Evolutionary conservation across 2,113 vertebrate genomes (phyloP), one percentile per base, ranked within the genome.

Genomic region (Synodontis membranacea): DNA sequence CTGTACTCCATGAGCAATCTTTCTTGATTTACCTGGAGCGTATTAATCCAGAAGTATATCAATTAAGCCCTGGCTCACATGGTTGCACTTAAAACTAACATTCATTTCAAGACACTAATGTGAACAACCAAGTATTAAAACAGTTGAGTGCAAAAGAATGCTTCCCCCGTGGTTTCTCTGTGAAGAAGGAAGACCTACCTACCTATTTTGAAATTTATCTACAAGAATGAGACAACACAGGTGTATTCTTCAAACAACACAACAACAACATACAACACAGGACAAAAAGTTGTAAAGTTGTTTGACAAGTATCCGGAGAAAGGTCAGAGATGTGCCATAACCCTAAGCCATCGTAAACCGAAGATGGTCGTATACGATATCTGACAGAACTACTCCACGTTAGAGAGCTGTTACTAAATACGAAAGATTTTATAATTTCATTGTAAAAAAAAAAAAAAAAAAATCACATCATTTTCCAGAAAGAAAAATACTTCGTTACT

Each of bases 1-100:
- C 93, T 95, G 89, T 96, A 97, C 89, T 97, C 96, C 88, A 97
- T 96, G 88, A 96, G 96, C 91, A 97, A 91, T 19, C 90, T 96
- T 86, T 98, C 97, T 90, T 98, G 97, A 86, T 97, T 95, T 76
- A 96, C 95, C 97, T 98, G 91, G 76, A 58, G 90, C 7, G 42
- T 17, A 79, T 34, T 66, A 70, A 10, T 75, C 4, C 60, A 64
- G 54, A 86, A 46, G 42, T 80, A 42, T n/a, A 21, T 5, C 19
- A 52, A 64, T 37, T 62, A 37, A 8, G 11, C n/a, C 17, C 25
- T 68, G 23, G 46, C 28, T 72, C 28, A 80, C 9, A 14, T 11
- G 10, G 42, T 34, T 50, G 7, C 25, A 44, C 23, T 74, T 44
- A 28, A 23, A 44, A 5, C 70, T 46, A 28, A 46, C 70, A 76